Evolutionary conservation across 1,140 invertebrate species (phyloP).

Genomic region (Sycobia sp.): DNA sequence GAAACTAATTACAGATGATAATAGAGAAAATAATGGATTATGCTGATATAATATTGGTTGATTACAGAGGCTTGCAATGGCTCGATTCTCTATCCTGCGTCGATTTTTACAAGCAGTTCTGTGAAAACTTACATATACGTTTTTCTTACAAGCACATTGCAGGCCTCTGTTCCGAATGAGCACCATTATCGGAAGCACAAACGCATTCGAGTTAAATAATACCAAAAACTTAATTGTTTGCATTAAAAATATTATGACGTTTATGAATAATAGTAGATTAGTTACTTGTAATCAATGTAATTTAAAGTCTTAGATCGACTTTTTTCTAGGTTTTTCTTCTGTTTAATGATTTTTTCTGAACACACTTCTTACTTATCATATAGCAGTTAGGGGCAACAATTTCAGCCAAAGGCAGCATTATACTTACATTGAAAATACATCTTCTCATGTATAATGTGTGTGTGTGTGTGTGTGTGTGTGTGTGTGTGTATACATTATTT

Average conservation of each 20-base stretch:
- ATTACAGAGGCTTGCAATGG: no score
- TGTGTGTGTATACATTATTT: conserved; percentile 23
- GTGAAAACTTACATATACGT: background rate
- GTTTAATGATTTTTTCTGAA: conserved; percentile 15
- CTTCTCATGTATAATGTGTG: conserved; percentile 26
- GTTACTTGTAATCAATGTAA: background rate
- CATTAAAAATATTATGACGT: background rate
- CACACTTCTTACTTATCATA: conserved; percentile 50
- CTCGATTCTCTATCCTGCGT: no score
- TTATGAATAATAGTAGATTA: background rate
- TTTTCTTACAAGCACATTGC: no score
- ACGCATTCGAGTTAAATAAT: no score
- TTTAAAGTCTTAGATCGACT: background rate
- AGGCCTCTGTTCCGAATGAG: no score
- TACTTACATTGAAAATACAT: conserved; percentile 48
- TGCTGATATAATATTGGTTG: background rate
- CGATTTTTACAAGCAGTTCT: no score
- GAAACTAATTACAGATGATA: background rate
- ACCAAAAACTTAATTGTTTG: background rate
- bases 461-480: no score
- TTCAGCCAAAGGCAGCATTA: conserved; percentile 60
- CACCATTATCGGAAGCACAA: no score
- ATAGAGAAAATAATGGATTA: background rate
- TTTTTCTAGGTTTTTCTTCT: background rate
- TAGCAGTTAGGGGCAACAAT: conserved; percentile 59